Evolutionary conservation across 2,888 invertebrate species (phyloP), one percentile per base, ranked within the genome.

Genomic region (Molorchus minor): DNA sequence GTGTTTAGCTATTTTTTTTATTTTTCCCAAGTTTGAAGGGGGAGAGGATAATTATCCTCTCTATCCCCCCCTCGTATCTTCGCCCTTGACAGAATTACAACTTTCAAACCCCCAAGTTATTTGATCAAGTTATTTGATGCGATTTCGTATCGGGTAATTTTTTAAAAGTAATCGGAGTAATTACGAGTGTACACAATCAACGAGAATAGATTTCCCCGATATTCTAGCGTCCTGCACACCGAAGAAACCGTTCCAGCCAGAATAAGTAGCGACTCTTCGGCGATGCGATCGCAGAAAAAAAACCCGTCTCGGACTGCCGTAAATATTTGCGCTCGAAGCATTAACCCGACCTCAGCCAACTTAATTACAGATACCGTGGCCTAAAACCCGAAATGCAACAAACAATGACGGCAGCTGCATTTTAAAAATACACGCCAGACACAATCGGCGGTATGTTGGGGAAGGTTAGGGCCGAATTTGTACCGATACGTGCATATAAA

Each of bases 401-500:
- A 30, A 58, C 54, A 58, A 58, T 58, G 46, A 47, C 53, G 44
- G 30, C 51, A 57, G 51, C 44, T 51, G 56, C 25, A 43, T 43
- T 47, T 57, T 57, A 51, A 57, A 57, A 57, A 57, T 51, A 57
- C 56, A 20, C 43, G n/a, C 38, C 38, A 20, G 30, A 30, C 47
- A 41, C 63, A 64, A 70, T 64, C 65, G 64, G 58, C 65, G 67
- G 63, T 61, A 65, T 62, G 66, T 71, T 72, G 70, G 55, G 66
- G 62, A 68, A 73, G 73, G 73, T 73, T 71, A 65, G 68, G 71
- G 64, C 64, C 66, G 61, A 62, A 55, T 58, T 59, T 60, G 64
- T 57, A 46, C 65, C 58, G 58, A 55, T 59, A 61, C 41, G 17
- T 41, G 56, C 51, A 61, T 52, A 41, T 59, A 58, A 58, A 56